These are phyloP conservation scores for Himalopsyche anomala DNA, from an alignment of 2,888 invertebrate species.

Conservation along the genomic window DNA sequence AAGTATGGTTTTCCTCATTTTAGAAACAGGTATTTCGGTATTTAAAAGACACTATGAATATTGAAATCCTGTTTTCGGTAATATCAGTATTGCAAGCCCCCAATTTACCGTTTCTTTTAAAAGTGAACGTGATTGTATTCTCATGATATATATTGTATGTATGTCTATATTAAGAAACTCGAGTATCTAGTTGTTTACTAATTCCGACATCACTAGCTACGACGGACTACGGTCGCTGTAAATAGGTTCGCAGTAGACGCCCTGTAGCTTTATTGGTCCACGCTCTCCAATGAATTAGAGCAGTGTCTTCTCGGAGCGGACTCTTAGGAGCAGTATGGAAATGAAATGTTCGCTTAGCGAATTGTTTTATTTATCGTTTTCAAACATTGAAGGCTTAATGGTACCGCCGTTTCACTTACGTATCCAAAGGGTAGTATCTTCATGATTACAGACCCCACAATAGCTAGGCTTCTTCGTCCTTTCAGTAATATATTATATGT, in stretches of 20 bases:
- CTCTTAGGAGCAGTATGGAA: conserved; percentile 31
- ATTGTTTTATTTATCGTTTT: conserved; percentile 43
- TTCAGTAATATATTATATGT: too few species aligned
- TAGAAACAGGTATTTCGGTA: too few species aligned
- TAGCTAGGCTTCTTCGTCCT: too few species aligned
- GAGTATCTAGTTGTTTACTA: too few species aligned
- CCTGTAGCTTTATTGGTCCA: conserved; percentile 31
- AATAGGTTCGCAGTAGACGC: neutral
- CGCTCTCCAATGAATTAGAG: conserved; percentile 27
- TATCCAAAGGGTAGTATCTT: neutral
- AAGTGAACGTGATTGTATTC: too few species aligned
- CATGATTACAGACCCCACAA: neutral
- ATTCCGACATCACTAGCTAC: neutral
- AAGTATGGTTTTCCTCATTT: too few species aligned
- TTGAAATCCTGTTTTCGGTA: too few species aligned
- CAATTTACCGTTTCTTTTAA: too few species aligned
- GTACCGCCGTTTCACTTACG: conserved; percentile 31
- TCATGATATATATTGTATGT: too few species aligned
- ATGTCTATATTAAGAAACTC: too few species aligned
- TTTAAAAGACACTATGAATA: too few species aligned
- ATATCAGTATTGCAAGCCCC: too few species aligned
- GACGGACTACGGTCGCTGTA: neutral
- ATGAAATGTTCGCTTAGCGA: conserved; percentile 35
- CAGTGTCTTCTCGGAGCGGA: neutral
- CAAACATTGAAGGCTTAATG: conserved; percentile 9